These are phyloP conservation scores for Laticauda laticaudata DNA, from an alignment of 2,113 vertebrate species.

Conservation along the genomic window DNA sequence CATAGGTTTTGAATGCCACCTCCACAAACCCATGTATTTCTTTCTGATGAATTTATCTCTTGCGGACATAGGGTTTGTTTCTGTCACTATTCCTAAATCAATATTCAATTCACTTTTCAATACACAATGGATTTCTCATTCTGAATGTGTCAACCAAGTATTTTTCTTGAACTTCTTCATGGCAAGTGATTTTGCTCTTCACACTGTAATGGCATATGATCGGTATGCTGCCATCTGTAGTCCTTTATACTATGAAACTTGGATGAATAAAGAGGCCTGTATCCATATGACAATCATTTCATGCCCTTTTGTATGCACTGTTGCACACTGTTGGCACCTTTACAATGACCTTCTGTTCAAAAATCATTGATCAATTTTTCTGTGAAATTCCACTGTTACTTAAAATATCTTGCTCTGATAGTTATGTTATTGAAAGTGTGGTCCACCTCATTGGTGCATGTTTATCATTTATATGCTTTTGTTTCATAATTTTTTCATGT, in stretches of 20 bases:
- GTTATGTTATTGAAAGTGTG: background rate
- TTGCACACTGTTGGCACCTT: background rate
- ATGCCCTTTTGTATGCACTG: background rate
- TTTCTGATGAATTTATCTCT: slow-evolving; percentile 4
- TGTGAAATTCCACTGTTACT: slow-evolving; percentile 10
- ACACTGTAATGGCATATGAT: slow-evolving; percentile 4
- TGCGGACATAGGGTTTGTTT: background rate
- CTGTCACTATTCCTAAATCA: background rate
- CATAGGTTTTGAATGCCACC: background rate
- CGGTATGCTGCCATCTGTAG: slow-evolving; percentile 14
- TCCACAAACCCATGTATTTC: slow-evolving; percentile 9
- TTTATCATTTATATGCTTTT: background rate
- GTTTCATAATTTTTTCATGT: background rate
- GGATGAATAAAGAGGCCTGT: slow-evolving; percentile 2
- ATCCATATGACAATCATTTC: background rate
- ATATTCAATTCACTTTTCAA: background rate
- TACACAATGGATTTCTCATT: background rate
- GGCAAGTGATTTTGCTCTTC: background rate
- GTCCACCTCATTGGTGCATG: background rate
- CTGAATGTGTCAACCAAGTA: background rate
- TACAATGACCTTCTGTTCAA: slow-evolving; percentile 1
- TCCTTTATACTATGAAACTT: background rate
- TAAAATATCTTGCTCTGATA: background rate
- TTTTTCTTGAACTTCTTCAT: background rate
- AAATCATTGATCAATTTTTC: slow-evolving; percentile 3